Conservation (phyloP, 2,797 vertebrate genomes). For the Gymnopithys bicolor region DNA sequence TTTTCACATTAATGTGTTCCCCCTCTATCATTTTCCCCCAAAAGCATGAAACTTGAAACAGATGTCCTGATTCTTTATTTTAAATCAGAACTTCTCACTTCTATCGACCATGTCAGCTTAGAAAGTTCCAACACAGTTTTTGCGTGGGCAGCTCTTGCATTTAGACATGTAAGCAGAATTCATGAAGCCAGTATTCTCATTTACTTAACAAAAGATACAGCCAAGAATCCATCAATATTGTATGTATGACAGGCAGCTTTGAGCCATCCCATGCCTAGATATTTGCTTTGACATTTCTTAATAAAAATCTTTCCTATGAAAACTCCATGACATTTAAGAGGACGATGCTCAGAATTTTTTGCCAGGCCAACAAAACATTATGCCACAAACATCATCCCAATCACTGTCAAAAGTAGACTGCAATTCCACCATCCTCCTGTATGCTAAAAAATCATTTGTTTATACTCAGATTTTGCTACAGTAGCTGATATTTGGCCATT, state of each 20-base stretch:
- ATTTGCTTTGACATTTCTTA: constrained; percentile 58
- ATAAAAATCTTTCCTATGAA: constrained; percentile 40
- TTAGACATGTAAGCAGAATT: constrained; percentile 59
- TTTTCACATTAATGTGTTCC: constrained; percentile 23
- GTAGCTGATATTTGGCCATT: background rate
- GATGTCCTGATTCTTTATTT: constrained; percentile 68
- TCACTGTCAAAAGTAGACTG: background rate
- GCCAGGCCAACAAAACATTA: background rate
- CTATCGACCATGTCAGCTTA: constrained; percentile 48
- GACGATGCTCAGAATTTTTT: background rate
- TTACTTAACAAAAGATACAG: constrained; percentile 67
- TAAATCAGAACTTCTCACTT: constrained; percentile 68
- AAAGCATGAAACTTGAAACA: constrained; percentile 54
- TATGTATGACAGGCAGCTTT: constrained; percentile 44
- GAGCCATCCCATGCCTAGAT: constrained; percentile 40
- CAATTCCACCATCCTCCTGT: background rate
- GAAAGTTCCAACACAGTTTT: constrained; percentile 65
- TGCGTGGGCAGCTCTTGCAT: constrained; percentile 58
- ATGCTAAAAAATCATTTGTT: background rate
- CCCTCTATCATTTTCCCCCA: background rate
- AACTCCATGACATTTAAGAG: constrained; percentile 32
- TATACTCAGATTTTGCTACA: background rate
- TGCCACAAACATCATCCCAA: background rate
- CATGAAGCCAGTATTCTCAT: constrained; percentile 58
- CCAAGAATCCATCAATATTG: constrained; percentile 73